These are phyloP conservation scores for Geodia barretti DNA, from an alignment of 37 sponge, comb jelly and placozoan genomes.

Conservation along the genomic window DNA sequence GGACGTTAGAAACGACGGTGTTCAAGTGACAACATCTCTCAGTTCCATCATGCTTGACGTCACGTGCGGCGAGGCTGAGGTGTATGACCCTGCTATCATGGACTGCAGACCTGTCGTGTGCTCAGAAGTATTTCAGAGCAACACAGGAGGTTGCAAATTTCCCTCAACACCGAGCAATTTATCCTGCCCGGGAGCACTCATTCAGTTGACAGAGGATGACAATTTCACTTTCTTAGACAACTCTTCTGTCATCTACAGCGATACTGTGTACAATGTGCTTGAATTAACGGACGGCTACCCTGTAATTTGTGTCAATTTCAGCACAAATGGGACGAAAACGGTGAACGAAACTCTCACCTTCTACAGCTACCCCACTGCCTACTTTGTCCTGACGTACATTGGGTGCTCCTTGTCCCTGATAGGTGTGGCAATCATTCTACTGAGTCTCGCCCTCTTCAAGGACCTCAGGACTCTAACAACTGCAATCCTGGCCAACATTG, in stretches of 20 bases:
- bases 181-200: not conserved
- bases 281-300: not conserved
- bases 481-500: slow-evolving; percentile 50
- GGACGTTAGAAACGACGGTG: slow-evolving; percentile 1
- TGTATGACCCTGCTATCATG: not conserved
- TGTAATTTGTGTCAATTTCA: slow-evolving; percentile 7
- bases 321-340: not conserved
- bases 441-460: slow-evolving; percentile 51
- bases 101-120: slow-evolving; percentile 12
- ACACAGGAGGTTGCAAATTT: not conserved
- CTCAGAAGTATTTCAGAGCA: not conserved
- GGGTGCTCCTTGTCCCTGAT: slow-evolving; percentile 54
- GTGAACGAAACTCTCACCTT: not conserved
- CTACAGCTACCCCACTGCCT: slow-evolving; percentile 11
- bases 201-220: not conserved
- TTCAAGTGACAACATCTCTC: not conserved
- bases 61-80: not conserved
- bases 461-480: slow-evolving; percentile 55
- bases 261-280: not conserved
- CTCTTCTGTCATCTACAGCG: not conserved
- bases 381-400: slow-evolving; percentile 43
- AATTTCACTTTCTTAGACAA: not conserved
- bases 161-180: not conserved
- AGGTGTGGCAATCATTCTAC: slow-evolving; percentile 24
- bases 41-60: not conserved